Percentiles rank a stretch among this genome's conserved stretches.
Conservation (phyloP, 1,140 invertebrate species). For the Solen grandis region DNA sequence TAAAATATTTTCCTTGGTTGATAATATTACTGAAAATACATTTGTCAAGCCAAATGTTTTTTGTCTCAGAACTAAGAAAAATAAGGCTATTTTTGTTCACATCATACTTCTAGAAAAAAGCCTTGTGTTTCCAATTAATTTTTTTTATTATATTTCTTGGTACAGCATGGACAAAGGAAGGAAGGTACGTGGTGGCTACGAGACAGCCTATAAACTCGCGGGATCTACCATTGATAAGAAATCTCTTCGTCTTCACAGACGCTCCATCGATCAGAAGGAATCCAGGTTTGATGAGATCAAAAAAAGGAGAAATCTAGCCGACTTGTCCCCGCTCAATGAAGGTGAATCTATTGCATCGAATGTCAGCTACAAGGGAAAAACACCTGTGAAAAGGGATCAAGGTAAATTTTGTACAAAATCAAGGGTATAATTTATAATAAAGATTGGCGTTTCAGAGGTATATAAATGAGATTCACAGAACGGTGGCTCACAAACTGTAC, state of each 20-base stretch:
- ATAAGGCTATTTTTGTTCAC: too few species aligned
- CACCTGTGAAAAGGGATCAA: slow-evolving; percentile 38
- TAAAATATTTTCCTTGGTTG: too few species aligned
- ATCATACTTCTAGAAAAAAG: too few species aligned
- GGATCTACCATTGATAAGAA: slow-evolving; percentile 17
- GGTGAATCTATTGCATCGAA: too few species aligned
- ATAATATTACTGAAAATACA: too few species aligned
- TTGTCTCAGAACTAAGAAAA: too few species aligned
- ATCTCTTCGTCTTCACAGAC: neutral
- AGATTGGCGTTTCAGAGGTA: too few species aligned
- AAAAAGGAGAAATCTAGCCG: slow-evolving; percentile 33
- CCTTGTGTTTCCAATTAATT: too few species aligned
- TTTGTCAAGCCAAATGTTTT: too few species aligned
- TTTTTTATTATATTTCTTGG: too few species aligned
- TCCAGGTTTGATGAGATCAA: slow-evolving; percentile 20
- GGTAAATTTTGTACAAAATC: too few species aligned
- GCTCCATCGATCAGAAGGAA: slow-evolving; percentile 50
- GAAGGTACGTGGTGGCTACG: slow-evolving; percentile 30
- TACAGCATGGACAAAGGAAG: neutral
- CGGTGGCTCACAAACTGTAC: neutral
- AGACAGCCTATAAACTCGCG: slow-evolving; percentile 44
- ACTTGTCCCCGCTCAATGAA: slow-evolving; percentile 43
- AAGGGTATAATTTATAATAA: too few species aligned
- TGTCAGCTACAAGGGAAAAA: slow-evolving; percentile 38
- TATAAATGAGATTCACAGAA: neutral